Conservation (phyloP, 2,113 vertebrate species). For the Telmatochromis sp. region DNA sequence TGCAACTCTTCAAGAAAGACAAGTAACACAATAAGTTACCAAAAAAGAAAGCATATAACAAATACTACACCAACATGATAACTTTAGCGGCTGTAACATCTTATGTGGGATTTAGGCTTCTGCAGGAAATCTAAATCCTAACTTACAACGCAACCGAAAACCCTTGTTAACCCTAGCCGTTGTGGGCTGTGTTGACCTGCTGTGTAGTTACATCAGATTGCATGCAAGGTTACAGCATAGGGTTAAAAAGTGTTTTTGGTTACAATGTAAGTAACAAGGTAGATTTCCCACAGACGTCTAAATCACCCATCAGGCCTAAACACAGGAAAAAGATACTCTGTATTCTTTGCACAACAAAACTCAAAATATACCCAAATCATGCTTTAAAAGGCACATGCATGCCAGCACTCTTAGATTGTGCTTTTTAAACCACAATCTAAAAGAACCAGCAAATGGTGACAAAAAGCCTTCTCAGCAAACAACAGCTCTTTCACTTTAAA, state of each 20-base stretch:
- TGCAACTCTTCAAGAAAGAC: not conserved
- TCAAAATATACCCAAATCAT: conserved; percentile 28
- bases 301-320: not conserved
- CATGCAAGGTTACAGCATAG: not conserved
- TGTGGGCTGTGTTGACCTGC: not conserved
- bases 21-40: not conserved
- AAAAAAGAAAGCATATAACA: not conserved
- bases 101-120: not conserved
- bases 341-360: not conserved
- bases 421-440: conserved; percentile 32
- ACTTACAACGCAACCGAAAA: not conserved
- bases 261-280: fast-evolving
- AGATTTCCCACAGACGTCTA: not conserved
- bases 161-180: not conserved
- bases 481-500: not conserved
- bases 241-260: not conserved
- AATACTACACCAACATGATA: not conserved
- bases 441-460: conserved; percentile 3
- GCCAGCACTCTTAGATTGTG: conserved; percentile 26
- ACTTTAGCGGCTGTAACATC: not conserved
- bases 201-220: not conserved
- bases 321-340: not conserved
- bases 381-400: conserved; percentile 58
- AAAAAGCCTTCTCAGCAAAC: conserved; percentile 5
- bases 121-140: not conserved